A percentile compares a stretch with the other conserved stretches of the same genome.
phyloP scores from a whole-genome alignment of 1,140 invertebrate species.

The Apis laboriosa region DNA sequence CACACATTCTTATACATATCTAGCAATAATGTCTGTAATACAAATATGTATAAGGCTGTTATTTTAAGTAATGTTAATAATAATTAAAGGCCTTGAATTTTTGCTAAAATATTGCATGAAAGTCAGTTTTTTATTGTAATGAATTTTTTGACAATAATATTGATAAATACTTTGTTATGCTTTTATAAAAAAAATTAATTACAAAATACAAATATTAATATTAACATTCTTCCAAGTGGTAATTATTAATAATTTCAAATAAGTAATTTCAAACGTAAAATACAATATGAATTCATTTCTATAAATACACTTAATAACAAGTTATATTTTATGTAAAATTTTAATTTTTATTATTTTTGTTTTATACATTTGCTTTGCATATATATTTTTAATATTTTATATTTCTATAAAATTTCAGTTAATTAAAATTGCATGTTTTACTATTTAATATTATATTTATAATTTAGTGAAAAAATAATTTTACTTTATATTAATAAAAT shows the following conservation, averaged over 20 bases:
- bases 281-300: not conserved
- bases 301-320: constrained; percentile 1
- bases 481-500: constrained; percentile 19
- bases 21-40: not conserved
- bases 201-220: not conserved
- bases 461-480: constrained; percentile 2
- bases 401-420: not conserved
- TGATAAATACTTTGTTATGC: constrained; percentile 37
- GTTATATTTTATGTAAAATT: not conserved
- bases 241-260: constrained; percentile 3
- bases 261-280: not conserved
- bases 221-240: constrained; percentile 5
- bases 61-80: constrained; percentile 24
- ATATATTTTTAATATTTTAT: not conserved
- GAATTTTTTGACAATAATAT: constrained; percentile 51
- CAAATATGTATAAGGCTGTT: constrained; percentile 7
- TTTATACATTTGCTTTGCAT: not conserved
- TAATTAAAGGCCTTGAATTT: constrained; percentile 33
- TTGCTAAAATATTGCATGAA: constrained; percentile 20
- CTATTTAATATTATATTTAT: not conserved
- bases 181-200: constrained; percentile 14
- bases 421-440: not conserved
- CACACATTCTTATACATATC: constrained; percentile 42
- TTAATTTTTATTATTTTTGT: not conserved
- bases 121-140: constrained; percentile 23